phyloP scores from a whole-genome alignment of 1,140 invertebrate species.

The Heliconius himera region DNA sequence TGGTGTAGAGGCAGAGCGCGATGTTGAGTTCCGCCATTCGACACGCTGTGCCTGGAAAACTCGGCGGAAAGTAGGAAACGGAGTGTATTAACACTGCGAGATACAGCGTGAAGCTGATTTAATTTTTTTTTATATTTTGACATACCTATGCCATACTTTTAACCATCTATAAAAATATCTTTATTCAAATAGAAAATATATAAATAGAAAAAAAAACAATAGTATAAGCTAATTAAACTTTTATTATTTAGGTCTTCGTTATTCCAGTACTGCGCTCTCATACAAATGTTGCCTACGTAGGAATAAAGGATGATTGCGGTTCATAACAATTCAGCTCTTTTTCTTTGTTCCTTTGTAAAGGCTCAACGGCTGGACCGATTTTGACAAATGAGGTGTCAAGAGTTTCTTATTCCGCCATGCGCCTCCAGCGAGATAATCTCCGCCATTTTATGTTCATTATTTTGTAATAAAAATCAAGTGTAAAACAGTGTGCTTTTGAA shows the following conservation, averaged over 20 bases:
- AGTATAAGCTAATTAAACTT: not conserved
- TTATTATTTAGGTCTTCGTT: constrained; percentile 5
- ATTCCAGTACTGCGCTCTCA: constrained; percentile 15
- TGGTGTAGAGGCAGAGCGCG: too few species aligned
- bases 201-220: not conserved
- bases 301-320: constrained; percentile 39
- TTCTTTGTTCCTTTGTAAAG: constrained; percentile 44
- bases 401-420: constrained; percentile 38
- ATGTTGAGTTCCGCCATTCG: too few species aligned
- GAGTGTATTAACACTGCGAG: too few species aligned
- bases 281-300: constrained; percentile 32
- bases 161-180: too few species aligned
- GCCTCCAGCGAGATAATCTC: constrained; percentile 39
- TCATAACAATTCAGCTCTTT: constrained; percentile 41
- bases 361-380: constrained; percentile 41
- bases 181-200: not conserved
- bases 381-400: constrained; percentile 44
- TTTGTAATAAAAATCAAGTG: constrained; percentile 35
- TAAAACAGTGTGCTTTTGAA: constrained; percentile 22
- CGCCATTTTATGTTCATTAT: constrained; percentile 30
- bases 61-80: too few species aligned
- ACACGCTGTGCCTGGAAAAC: too few species aligned
- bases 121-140: too few species aligned
- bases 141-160: too few species aligned
- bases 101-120: too few species aligned